A percentile compares a stretch with the other conserved stretches of the same genome.
Conservation (phyloP, 2,797 vertebrate genomes). For the Crenuchus spilurus region DNA sequence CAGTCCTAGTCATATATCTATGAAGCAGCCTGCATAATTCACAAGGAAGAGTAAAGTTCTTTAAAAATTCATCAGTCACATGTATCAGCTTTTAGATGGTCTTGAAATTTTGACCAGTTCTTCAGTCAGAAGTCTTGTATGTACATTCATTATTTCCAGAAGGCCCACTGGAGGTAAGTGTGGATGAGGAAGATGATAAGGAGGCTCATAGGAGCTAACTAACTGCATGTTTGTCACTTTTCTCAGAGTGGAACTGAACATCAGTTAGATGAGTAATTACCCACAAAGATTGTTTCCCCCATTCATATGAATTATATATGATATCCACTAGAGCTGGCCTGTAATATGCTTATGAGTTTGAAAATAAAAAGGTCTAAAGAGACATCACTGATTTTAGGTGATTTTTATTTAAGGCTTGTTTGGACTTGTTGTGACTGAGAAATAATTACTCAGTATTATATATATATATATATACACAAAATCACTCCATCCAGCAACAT, state of each 20-base stretch:
- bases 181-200: neutral
- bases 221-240: neutral
- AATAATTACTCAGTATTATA: too few relatives aligned
- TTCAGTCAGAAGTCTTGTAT: neutral
- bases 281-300: neutral
- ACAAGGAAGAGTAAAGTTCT: neutral
- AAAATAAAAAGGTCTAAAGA: too few relatives aligned
- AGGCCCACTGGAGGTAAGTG: neutral
- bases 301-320: neutral
- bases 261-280: neutral
- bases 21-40: constrained; percentile 1
- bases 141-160: neutral
- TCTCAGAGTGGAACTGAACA: neutral
- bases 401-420: too few relatives aligned
- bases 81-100: neutral
- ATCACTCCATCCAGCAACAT: too few relatives aligned
- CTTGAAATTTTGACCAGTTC: neutral
- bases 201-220: neutral
- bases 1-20: neutral
- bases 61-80: neutral
- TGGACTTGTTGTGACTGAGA: too few relatives aligned
- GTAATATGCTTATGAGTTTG: neutral
- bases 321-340: neutral
- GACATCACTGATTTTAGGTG: too few relatives aligned
- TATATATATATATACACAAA: too few relatives aligned